A percentile compares a stretch with the other conserved stretches of the same genome.
phyloP scores from a whole-genome alignment of 2,888 invertebrate genomes.

The Ectemnius cavifrons region DNA sequence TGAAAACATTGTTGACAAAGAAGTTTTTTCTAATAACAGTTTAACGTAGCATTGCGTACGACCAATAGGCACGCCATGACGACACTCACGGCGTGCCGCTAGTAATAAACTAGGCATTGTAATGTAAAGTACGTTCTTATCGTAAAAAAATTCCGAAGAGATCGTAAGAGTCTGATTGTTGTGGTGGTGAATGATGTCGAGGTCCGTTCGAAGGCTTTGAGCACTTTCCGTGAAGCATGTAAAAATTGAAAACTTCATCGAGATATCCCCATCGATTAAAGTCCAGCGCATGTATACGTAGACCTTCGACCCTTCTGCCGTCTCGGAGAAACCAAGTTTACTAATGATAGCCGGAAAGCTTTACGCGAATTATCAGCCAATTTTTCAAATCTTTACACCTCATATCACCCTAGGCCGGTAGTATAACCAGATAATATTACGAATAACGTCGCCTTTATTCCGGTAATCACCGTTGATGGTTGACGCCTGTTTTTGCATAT shows the following conservation, averaged over 20 bases:
- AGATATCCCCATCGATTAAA: no score
- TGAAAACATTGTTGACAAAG: slow-evolving; percentile 71
- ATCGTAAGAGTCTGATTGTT: slow-evolving; percentile 69
- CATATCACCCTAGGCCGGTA: slow-evolving; percentile 47
- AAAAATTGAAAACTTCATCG: not conserved
- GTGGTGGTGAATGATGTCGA: slow-evolving; percentile 57
- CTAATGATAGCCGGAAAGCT: slow-evolving; percentile 10
- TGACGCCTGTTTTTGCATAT: slow-evolving; percentile 45
- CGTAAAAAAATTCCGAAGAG: slow-evolving; percentile 66
- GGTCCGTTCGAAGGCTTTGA: slow-evolving; percentile 58
- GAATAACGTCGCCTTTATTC: slow-evolving; percentile 50
- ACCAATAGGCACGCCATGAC: slow-evolving; percentile 72
- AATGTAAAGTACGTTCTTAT: slow-evolving; percentile 73
- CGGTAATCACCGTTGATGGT: slow-evolving; percentile 40
- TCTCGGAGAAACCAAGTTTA: not conserved
- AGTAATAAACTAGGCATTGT: slow-evolving; percentile 68
- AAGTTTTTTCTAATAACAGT: slow-evolving; percentile 75
- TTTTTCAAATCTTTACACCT: slow-evolving; percentile 44
- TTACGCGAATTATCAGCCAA: slow-evolving; percentile 39
- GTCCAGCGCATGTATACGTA: no score
- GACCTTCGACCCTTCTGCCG: no score
- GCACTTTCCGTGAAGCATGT: slow-evolving; percentile 23
- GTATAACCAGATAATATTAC: slow-evolving; percentile 39
- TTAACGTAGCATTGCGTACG: slow-evolving; percentile 76
- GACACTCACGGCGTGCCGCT: slow-evolving; percentile 67